phyloP scores from a whole-genome alignment of 2,797 vertebrate species.

The Lacerta agilis region DNA sequence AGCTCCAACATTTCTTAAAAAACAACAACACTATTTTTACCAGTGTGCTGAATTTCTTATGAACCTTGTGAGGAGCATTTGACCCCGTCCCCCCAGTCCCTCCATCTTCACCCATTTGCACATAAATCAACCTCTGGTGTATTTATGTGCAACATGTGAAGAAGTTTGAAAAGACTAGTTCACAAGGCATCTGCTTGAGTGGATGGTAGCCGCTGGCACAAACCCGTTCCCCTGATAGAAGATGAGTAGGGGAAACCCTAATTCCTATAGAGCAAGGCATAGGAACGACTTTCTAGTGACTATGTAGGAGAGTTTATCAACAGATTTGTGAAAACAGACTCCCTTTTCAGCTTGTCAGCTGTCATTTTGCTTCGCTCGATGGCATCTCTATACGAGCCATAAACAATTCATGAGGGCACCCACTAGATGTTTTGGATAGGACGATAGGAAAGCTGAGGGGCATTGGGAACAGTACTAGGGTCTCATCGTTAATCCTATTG shows the following conservation, averaged over 20 bases:
- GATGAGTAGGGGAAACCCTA: constrained; percentile 35
- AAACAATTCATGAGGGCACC: constrained; percentile 68
- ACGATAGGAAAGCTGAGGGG: constrained; percentile 57
- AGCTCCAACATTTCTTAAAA: neutral
- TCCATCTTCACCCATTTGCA: constrained; percentile 33
- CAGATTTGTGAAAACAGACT: constrained; percentile 72
- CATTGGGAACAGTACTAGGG: constrained; percentile 62
- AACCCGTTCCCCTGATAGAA: constrained; percentile 24
- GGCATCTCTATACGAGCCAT: constrained; percentile 64
- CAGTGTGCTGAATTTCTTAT: fast-evolving
- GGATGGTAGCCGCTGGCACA: neutral
- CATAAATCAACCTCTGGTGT: constrained; percentile 53
- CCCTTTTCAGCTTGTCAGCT: constrained; percentile 67
- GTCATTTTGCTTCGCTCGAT: constrained; percentile 65
- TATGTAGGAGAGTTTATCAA: constrained; percentile 70
- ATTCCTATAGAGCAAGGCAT: constrained; percentile 52
- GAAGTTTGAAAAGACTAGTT: neutral
- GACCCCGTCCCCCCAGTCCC: constrained; percentile 5
- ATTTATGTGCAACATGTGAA: neutral
- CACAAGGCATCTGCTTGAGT: constrained; percentile 51
- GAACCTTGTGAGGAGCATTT: neutral
- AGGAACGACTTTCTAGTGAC: constrained; percentile 59
- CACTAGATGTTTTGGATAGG: constrained; percentile 66
- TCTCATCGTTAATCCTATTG: constrained; percentile 72
- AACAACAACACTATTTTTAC: neutral